These are phyloP conservation scores for Amaurobius ferox DNA, from an alignment of 2,888 invertebrate genomes.

Conservation along the genomic window DNA sequence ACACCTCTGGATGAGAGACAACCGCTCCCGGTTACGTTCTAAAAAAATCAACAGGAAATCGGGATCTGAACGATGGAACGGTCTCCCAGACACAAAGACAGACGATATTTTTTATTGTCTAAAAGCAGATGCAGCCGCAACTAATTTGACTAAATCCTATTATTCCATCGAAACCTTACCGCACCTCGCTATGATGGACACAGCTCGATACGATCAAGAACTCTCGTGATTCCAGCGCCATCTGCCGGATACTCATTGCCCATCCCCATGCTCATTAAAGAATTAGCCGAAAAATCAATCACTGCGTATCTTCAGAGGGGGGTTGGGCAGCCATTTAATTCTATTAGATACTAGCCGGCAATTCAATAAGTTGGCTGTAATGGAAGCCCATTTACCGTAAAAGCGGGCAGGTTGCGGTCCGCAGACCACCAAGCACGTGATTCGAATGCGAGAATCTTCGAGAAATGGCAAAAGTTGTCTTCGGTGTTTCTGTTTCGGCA, in stretches of 20 bases:
- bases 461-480: neutral
- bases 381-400: constrained; percentile 54
- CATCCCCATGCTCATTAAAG: constrained; percentile 62
- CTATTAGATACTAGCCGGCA: constrained; percentile 52
- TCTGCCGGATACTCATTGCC: constrained; percentile 58
- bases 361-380: constrained; percentile 45
- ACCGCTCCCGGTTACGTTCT: constrained; percentile 15
- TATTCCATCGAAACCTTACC: constrained; percentile 1
- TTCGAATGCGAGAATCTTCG: constrained; percentile 11
- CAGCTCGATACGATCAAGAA: constrained; percentile 2
- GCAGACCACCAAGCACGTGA: constrained; percentile 55
- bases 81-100: neutral
- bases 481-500: neutral
- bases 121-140: constrained; percentile 9
- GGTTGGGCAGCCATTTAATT: constrained; percentile 66
- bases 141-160: constrained; percentile 35
- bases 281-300: constrained; percentile 69
- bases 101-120: neutral
- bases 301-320: constrained; percentile 47
- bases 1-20: neutral
- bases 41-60: constrained; percentile 2
- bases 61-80: neutral
- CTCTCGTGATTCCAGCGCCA: constrained; percentile 37
- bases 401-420: constrained; percentile 55
- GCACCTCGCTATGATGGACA: neutral